A percentile compares a stretch with the other conserved stretches of the same genome.
Evolutionary conservation across 2,888 invertebrate genomes (phyloP).

Genomic region (Drosophila anomelani): DNA sequence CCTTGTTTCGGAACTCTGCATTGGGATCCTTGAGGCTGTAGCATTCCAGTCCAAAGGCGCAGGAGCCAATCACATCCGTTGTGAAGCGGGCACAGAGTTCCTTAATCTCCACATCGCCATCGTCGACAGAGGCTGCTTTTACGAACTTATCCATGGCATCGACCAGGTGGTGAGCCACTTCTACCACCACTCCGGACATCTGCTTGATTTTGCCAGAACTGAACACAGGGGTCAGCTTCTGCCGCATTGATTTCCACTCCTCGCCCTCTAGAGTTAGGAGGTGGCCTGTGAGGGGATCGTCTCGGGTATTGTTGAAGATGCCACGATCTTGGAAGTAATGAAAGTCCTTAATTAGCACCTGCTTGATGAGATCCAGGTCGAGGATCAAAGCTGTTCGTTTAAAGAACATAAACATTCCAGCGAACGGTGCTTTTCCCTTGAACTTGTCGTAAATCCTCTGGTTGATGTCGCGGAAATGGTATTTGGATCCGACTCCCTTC

Average conservation of each 20-base stretch:
- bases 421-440: constrained; percentile 66
- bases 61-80: constrained; percentile 85
- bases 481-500: constrained; percentile 60
- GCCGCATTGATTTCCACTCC: constrained; percentile 85
- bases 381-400: constrained; percentile 58
- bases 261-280: constrained; percentile 82
- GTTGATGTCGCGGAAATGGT: constrained; percentile 68
- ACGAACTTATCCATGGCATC: constrained; percentile 33
- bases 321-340: constrained; percentile 81
- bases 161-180: constrained; percentile 48
- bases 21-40: constrained; percentile 84
- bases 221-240: constrained; percentile 85
- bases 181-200: constrained; percentile 81
- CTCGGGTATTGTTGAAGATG: constrained; percentile 68
- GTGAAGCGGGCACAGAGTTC: constrained; percentile 85
- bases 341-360: constrained; percentile 83
- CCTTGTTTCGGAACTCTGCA: constrained; percentile 77
- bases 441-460: constrained; percentile 64
- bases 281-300: constrained; percentile 82
- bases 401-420: constrained; percentile 71
- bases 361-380: constrained; percentile 81
- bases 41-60: constrained; percentile 85
- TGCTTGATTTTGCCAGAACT: constrained; percentile 85
- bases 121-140: constrained; percentile 3
- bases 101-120: constrained; percentile 83